phyloP scores from a whole-genome alignment of 2,797 vertebrate species.

The Enteromius paludinosus region DNA sequence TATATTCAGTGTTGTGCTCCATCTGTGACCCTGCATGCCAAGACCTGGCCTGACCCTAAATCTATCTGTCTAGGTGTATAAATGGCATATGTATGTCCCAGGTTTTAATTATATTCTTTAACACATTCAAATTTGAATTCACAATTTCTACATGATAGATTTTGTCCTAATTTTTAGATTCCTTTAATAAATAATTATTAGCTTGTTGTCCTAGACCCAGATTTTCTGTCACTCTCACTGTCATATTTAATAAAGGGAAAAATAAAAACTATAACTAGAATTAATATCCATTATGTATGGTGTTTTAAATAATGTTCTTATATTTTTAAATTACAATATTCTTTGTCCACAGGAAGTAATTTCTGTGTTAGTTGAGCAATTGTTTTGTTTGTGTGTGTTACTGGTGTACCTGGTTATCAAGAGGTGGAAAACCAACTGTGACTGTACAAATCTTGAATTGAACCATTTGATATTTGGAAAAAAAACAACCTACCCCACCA shows the following conservation, averaged over 20 bases:
- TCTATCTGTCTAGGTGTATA: not conserved
- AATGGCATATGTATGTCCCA: not conserved
- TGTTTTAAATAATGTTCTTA: not conserved
- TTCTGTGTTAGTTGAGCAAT: not conserved
- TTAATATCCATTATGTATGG: not conserved
- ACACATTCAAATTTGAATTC: not conserved
- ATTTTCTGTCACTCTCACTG: not conserved
- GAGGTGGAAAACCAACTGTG: too few species aligned
- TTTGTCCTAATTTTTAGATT: not conserved
- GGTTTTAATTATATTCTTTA: not conserved
- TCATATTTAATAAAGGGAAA: not conserved
- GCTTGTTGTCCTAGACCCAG: not conserved
- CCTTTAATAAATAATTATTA: not conserved
- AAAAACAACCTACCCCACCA: not conserved
- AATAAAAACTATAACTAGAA: not conserved
- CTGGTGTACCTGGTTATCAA: not conserved
- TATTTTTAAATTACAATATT: not conserved
- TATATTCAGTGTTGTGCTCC: conserved; percentile 60
- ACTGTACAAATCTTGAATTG: not conserved
- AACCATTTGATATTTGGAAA: not conserved
- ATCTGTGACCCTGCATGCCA: conserved; percentile 57
- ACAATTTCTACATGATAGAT: too few species aligned
- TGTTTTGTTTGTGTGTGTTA: not conserved
- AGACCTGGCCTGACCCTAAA: conserved; percentile 52
- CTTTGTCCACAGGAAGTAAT: not conserved